Conservation (phyloP, 2,797 vertebrate species). For the Sebastes diaconus region DNA sequence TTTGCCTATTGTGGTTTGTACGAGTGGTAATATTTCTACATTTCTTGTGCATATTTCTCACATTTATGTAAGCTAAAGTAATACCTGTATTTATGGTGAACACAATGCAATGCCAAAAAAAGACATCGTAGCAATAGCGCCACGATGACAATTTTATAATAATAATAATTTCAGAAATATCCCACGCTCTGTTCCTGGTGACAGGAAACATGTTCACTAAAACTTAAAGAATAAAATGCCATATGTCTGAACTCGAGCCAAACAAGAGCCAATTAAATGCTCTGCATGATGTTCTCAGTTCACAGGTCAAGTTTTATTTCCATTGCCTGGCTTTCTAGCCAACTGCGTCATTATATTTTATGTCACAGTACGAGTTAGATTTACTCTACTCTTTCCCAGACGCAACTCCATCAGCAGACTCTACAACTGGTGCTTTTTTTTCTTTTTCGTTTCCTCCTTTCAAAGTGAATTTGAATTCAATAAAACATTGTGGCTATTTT, state of each 20-base stretch:
- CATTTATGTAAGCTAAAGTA: background rate
- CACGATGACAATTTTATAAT: background rate
- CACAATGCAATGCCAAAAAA: background rate
- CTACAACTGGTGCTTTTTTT: background rate
- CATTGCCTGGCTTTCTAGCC: background rate
- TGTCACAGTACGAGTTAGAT: constrained; percentile 12
- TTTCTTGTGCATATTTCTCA: background rate
- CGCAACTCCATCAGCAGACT: constrained; percentile 7
- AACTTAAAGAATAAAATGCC: background rate
- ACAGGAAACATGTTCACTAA: background rate
- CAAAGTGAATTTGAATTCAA: background rate
- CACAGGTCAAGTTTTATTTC: constrained; percentile 23
- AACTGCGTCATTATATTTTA: constrained; percentile 17
- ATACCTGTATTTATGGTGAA: background rate
- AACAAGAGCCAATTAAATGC: constrained; percentile 8
- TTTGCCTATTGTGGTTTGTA: background rate
- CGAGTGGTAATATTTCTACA: background rate
- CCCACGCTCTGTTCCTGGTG: background rate
- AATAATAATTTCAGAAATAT: background rate
- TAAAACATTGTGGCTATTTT: background rate
- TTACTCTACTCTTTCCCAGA: constrained; percentile 8
- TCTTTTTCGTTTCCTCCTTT: background rate
- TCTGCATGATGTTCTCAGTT: background rate
- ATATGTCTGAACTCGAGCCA: background rate
- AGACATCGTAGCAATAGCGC: background rate